A percentile compares a stretch with the other conserved stretches of the same genome.
phyloP scores from a whole-genome alignment of 64 coral and sea anemone genomes.

The Pocillopora damicornis region DNA sequence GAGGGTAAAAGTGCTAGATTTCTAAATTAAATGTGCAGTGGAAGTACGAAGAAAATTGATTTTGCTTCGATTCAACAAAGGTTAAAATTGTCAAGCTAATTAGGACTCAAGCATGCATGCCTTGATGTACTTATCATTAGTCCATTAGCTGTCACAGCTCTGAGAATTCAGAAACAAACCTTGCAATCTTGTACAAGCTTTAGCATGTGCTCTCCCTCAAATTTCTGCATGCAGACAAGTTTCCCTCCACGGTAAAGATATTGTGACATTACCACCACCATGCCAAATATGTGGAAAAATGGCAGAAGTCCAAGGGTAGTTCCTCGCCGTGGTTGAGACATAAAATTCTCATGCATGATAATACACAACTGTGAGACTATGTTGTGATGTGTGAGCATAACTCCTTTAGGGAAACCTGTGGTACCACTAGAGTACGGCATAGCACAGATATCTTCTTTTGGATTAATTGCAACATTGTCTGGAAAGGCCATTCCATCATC shows the following conservation, averaged over 20 bases:
- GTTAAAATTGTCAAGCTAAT: too few relatives aligned
- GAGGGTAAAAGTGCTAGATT: too few relatives aligned
- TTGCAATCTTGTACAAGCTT: constrained; percentile 60
- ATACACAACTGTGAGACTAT: constrained; percentile 31
- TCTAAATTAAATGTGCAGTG: too few relatives aligned
- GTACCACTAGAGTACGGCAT: constrained; percentile 91
- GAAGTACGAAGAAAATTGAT: too few relatives aligned
- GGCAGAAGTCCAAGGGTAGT: constrained; percentile 36
- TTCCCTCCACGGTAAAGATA: constrained; percentile 54
- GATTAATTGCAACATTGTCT: constrained; percentile 38
- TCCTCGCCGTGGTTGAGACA: not conserved
- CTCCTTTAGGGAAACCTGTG: constrained; percentile 81
- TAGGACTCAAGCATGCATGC: too few relatives aligned
- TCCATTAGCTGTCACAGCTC: too few relatives aligned
- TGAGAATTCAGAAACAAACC: constrained; percentile 9
- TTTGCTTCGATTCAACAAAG: too few relatives aligned
- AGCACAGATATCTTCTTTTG: constrained; percentile 55
- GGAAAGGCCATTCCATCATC: constrained; percentile 67
- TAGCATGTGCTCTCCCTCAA: constrained; percentile 60
- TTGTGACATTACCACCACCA: constrained; percentile 41
- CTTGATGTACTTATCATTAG: too few relatives aligned
- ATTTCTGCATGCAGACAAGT: constrained; percentile 60
- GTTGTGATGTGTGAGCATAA: constrained; percentile 62
- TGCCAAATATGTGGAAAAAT: constrained; percentile 75
- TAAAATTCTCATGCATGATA: constrained; percentile 1